phyloP scores from a whole-genome alignment of 2,888 invertebrate species.

The Liopterus haemorrhoidalis region DNA sequence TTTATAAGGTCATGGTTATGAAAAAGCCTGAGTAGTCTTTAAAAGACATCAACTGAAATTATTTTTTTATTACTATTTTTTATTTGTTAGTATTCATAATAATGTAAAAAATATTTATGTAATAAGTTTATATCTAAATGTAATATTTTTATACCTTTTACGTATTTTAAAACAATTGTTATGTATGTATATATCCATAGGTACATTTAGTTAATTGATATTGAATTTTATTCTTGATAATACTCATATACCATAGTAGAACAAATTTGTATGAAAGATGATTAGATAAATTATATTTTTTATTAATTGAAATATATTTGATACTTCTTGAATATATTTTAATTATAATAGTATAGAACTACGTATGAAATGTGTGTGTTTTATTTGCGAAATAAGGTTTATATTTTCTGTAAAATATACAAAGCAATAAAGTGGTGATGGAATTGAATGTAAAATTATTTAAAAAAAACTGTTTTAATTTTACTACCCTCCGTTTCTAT shows the following conservation, averaged over 20 bases:
- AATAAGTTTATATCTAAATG: constrained; percentile 15
- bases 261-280: no score
- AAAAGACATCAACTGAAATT: constrained; percentile 19
- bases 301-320: no score
- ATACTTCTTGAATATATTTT: no score
- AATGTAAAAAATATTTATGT: constrained; percentile 18
- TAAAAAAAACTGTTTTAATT: no score
- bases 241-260: no score
- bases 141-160: constrained; percentile 8
- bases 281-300: no score
- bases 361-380: constrained; percentile 5
- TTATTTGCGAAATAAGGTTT: neutral
- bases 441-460: no score
- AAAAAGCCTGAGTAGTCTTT: constrained; percentile 23
- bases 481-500: no score
- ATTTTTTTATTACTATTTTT: constrained; percentile 14
- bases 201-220: constrained; percentile 7
- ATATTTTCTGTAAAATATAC: constrained; percentile 21
- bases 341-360: constrained; percentile 18
- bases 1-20: no score
- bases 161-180: constrained; percentile 16
- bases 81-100: constrained; percentile 14
- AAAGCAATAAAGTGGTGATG: constrained; percentile 22
- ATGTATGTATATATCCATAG: constrained; percentile 19
- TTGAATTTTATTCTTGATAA: constrained; percentile 14